These are phyloP conservation scores for Dryocosmus kuriphilus DNA, from an alignment of 2,888 invertebrate genomes.

Conservation along the genomic window DNA sequence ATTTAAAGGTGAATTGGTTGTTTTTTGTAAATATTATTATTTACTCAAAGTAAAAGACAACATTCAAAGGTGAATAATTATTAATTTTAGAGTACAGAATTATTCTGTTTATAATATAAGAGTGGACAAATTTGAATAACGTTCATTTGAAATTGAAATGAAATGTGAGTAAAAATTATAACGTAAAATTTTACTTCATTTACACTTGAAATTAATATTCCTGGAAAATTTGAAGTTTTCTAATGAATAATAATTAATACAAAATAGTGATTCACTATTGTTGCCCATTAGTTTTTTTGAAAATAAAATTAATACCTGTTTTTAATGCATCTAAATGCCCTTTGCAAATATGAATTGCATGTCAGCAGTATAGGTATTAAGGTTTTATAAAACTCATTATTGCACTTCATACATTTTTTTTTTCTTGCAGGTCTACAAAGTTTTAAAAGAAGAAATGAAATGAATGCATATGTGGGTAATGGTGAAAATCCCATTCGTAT, in stretches of 20 bases:
- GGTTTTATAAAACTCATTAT: background rate
- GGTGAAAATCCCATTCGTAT: background rate
- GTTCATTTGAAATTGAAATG: background rate
- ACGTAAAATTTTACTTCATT: background rate
- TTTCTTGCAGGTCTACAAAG: background rate
- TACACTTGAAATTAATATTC: background rate
- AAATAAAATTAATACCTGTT: too few species aligned
- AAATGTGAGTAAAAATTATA: background rate
- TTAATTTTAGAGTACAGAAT: background rate
- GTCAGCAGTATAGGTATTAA: background rate
- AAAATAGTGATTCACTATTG: too few species aligned
- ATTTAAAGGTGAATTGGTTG: background rate
- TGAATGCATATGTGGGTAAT: background rate
- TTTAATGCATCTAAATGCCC: background rate
- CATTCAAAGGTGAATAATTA: background rate
- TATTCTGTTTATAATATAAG: background rate
- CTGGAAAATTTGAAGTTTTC: too few species aligned
- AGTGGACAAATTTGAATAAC: background rate
- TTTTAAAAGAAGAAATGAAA: background rate
- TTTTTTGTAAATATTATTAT: background rate
- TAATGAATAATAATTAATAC: too few species aligned
- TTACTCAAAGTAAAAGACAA: background rate
- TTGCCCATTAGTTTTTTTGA: too few species aligned
- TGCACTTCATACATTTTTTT: background rate
- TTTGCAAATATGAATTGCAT: background rate